These are phyloP conservation scores for Vombatus ursinus DNA, from an alignment of 2,113 vertebrate species.

Conservation along the genomic window DNA sequence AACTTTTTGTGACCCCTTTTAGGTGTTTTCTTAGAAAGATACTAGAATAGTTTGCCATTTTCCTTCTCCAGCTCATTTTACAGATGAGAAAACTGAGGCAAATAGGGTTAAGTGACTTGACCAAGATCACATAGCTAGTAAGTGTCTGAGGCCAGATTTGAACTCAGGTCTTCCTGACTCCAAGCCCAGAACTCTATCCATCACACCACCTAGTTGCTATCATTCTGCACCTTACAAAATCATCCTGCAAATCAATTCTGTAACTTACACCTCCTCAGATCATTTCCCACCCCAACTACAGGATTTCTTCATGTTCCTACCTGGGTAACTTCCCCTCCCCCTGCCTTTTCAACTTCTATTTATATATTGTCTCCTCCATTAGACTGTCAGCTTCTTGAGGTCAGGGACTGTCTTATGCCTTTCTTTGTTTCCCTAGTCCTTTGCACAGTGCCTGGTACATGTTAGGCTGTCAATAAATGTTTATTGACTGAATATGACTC, in stretches of 20 bases:
- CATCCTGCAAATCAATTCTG: background rate
- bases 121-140: conserved; percentile 1
- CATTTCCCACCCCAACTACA: background rate
- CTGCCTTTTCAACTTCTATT: background rate
- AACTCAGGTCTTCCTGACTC: too few species aligned
- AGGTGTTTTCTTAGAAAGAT: too few species aligned
- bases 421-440: background rate
- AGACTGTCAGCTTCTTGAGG: background rate
- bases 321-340: background rate
- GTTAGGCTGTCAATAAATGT: background rate
- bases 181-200: too few species aligned
- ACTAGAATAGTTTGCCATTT: too few species aligned
- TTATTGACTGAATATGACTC: background rate
- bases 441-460: background rate
- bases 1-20: too few species aligned
- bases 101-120: background rate
- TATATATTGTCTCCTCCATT: background rate
- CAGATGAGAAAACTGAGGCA: conserved; percentile 8
- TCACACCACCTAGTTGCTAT: background rate
- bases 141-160: too few species aligned
- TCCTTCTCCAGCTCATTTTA: background rate
- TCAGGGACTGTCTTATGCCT: background rate
- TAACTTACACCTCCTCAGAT: background rate
- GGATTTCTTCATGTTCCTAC: background rate
- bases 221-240: background rate